Percentiles rank a stretch among this genome's conserved stretches.
Conservation (phyloP, 2,797 vertebrate genomes). For the Novumbra hubbsi region DNA sequence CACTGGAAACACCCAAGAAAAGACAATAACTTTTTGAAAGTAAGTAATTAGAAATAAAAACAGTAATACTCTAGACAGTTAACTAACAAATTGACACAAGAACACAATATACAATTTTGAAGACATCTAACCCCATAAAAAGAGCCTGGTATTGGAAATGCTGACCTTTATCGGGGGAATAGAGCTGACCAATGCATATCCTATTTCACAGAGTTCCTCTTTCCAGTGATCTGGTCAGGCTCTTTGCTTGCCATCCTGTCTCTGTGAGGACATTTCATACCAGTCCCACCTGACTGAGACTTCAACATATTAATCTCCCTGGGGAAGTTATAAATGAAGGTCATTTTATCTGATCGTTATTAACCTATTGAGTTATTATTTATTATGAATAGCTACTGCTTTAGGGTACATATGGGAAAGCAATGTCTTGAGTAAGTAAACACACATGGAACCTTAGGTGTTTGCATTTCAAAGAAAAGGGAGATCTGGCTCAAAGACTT, state of each 20-base stretch:
- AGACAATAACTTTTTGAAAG: conserved; percentile 1
- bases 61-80: background rate
- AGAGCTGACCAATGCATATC: conserved; percentile 74
- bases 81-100: conserved; percentile 10
- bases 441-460: too few species aligned
- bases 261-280: conserved; percentile 65
- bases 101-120: conserved; percentile 41
- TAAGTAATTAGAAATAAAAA: conserved; percentile 12
- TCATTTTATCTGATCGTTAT: conserved; percentile 19
- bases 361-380: conserved; percentile 47
- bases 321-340: conserved; percentile 50
- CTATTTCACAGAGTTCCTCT: conserved; percentile 68
- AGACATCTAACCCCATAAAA: conserved; percentile 56
- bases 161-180: conserved; percentile 71
- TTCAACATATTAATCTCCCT: conserved; percentile 32
- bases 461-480: too few species aligned
- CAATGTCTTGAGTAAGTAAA: too few species aligned
- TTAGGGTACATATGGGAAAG: conserved; percentile 26
- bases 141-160: conserved; percentile 60
- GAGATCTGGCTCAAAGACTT: too few species aligned
- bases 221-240: conserved; percentile 44
- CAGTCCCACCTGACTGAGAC: conserved; percentile 47
- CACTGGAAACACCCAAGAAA: background rate
- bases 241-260: conserved; percentile 35
- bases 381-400: conserved; percentile 45